phyloP scores from a whole-genome alignment of 2,888 invertebrate species.

The Calliscelio sp. region DNA sequence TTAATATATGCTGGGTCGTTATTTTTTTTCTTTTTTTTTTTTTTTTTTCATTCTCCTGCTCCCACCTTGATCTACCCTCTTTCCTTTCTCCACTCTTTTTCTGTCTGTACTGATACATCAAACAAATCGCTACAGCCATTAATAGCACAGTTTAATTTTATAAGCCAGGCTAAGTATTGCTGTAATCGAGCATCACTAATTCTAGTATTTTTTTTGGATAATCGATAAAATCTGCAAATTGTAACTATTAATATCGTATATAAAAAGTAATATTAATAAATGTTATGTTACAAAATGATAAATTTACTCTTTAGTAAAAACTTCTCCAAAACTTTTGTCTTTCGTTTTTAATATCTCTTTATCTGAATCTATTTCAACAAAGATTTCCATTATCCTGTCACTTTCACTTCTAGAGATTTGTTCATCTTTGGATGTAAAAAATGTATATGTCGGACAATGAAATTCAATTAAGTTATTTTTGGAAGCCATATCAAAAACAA shows the following conservation, averaged over 20 bases:
- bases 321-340: conserved; percentile 83
- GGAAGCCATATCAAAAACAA: conserved; percentile 87
- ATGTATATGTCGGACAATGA: conserved; percentile 74
- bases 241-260: background rate
- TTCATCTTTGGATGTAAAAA: conserved; percentile 81
- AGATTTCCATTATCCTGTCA: conserved; percentile 82
- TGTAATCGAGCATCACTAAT: conserved; percentile 81
- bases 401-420: conserved; percentile 83
- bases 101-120: conserved; percentile 90
- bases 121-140: conserved; percentile 89
- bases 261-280: background rate
- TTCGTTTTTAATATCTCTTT: conserved; percentile 80
- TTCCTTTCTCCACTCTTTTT: no score
- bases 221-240: conserved; percentile 78
- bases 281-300: background rate
- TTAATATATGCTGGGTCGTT: no score
- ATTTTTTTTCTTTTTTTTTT: no score
- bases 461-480: conserved; percentile 84
- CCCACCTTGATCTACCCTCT: no score
- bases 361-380: conserved; percentile 82
- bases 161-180: conserved; percentile 89
- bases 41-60: no score
- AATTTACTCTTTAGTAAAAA: conserved; percentile 83
- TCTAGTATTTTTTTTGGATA: conserved; percentile 74
- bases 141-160: conserved; percentile 86